Evolutionary conservation across 2,113 vertebrate genomes (phyloP).

Genomic region (Chaetodon trifascialis): DNA sequence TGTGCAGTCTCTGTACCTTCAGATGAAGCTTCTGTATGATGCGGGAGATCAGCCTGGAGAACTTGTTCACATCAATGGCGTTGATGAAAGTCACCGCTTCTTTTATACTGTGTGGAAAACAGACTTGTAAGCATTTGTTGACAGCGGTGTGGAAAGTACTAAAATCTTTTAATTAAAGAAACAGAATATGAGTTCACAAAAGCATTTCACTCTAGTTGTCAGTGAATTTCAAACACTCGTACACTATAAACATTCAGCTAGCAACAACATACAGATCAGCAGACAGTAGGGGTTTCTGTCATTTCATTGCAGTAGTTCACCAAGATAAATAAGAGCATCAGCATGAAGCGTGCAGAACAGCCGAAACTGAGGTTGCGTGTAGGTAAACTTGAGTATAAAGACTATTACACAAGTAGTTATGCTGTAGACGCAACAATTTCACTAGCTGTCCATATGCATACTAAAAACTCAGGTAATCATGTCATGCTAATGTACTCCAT

Average conservation of each 20-base stretch:
- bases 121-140: slow-evolving; percentile 7
- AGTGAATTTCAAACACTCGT: slow-evolving; percentile 3
- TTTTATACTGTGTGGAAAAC: slow-evolving; percentile 87
- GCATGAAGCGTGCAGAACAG: not conserved
- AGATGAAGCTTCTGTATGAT: slow-evolving; percentile 95
- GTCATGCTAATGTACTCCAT: not conserved
- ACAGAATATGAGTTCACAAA: not conserved
- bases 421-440: not conserved
- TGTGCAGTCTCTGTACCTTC: slow-evolving; percentile 86
- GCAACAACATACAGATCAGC: slow-evolving; percentile 7
- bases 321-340: not conserved
- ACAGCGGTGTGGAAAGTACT: slow-evolving; percentile 4
- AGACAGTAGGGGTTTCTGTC: not conserved
- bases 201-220: not conserved
- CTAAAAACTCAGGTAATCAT: not conserved
- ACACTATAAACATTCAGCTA: not conserved
- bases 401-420: not conserved
- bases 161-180: not conserved
- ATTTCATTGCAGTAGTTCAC: not conserved
- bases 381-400: not conserved
- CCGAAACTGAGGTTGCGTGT: not conserved
- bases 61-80: slow-evolving; percentile 88
- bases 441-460: not conserved
- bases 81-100: slow-evolving; percentile 92
- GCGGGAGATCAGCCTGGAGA: slow-evolving; percentile 91